Evolutionary conservation across 2,113 vertebrate genomes (phyloP).

Genomic region (Glaucidium brasilianum): DNA sequence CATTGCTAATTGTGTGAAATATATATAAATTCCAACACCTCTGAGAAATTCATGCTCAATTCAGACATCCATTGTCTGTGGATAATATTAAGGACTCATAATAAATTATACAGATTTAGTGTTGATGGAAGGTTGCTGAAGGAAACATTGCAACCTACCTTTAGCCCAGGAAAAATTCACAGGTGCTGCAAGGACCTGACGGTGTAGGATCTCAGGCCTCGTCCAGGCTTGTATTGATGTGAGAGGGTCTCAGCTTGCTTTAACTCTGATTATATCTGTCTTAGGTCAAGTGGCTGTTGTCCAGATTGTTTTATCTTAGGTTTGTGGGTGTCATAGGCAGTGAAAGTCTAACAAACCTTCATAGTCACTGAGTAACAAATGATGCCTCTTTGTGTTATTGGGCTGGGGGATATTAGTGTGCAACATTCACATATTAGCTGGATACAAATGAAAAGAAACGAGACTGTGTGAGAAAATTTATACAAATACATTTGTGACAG

Average conservation of each 20-base stretch:
- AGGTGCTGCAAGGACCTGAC: rapidly evolving
- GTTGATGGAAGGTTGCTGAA: not conserved
- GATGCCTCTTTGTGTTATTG: not conserved
- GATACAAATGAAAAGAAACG: not conserved
- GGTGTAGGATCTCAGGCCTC: not conserved
- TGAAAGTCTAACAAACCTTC: not conserved
- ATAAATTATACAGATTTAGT: not conserved
- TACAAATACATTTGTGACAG: not conserved
- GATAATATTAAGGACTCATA: not conserved
- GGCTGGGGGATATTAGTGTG: rapidly evolving
- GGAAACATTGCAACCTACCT: not conserved
- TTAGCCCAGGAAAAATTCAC: not conserved
- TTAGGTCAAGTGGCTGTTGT: not conserved
- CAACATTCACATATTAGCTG: not conserved
- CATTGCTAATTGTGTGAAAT: not conserved
- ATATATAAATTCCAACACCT: not conserved
- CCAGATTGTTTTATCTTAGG: not conserved
- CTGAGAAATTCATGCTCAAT: not conserved
- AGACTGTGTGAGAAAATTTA: not conserved
- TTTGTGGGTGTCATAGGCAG: not conserved
- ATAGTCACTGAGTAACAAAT: not conserved
- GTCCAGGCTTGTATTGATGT: not conserved
- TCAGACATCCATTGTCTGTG: too few relatives aligned
- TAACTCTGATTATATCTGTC: not conserved
- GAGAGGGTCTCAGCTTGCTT: not conserved